Evolutionary conservation across 2,888 invertebrate genomes (phyloP), one percentile per base, ranked within the genome.

Genomic region (Thymelicus lineola): DNA sequence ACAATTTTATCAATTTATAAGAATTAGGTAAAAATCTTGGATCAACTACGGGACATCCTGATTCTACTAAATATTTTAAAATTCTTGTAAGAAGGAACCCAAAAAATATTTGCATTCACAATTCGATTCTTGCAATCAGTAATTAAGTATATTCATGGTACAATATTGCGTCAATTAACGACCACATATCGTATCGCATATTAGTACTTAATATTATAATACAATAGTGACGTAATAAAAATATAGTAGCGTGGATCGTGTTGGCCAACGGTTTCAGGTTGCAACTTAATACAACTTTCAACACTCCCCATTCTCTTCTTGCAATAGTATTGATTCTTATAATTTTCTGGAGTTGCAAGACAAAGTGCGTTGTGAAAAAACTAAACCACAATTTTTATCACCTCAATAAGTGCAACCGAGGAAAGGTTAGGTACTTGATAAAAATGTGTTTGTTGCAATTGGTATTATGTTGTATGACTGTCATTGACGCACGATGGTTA

Each of bases 301-400:
- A 20, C 68, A 68, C 20, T 12, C 70, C 66, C 71, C 74, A 65
- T 72, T 74, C 74, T 74, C 74, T 71, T 72, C 53, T 74, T 74
- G 73, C 66, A 74, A 74, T 60, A 36, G 7, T 69, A 71, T 61
- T 53, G 68, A 57, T 61, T 60, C 59, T 60, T 60, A 67, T 53
- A 38, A 61, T 55, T 55, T 28, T 67, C 53, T 60, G 17, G 45
- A 61, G 12, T 55, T 68, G 61, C 67, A 45, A 61, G 20, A 68
- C 50, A 61, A 55, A 55, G 28, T 46, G 55, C 55, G 12, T 62
- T 62, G 46, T 68, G 62, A 68, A 62, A 66, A 68, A 66, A 15
- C 20, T 66, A 66, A 64, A 48, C 66, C 50, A 42, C 50, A 60
- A 60, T 48, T 60, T 66, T 66, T 59, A 42, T 53, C 53, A 64